These are phyloP conservation scores for Drosophila greeni DNA, from an alignment of 2,888 invertebrate species.

Conservation along the genomic window DNA sequence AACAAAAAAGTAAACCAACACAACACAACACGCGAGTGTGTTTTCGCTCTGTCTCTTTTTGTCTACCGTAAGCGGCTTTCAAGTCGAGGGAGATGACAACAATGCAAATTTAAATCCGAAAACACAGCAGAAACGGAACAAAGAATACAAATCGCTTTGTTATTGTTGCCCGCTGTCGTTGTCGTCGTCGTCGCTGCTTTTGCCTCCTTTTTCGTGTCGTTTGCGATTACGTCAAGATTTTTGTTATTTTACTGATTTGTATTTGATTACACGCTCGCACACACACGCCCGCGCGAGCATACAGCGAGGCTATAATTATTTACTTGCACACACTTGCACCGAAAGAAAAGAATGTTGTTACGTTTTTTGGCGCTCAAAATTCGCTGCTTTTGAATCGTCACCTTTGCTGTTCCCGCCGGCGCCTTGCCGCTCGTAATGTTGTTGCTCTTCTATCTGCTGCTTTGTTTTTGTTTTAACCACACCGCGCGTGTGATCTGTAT, in stretches of 20 bases:
- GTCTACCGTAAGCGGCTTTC: conserved; percentile 50
- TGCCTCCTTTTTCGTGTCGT: conserved; percentile 39
- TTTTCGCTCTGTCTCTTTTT: conserved; percentile 39
- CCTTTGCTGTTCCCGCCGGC: conserved; percentile 43
- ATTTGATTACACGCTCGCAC: conserved; percentile 59
- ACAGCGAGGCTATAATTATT: conserved; percentile 53
- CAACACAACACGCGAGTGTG: conserved; percentile 29
- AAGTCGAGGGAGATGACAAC: conserved; percentile 52
- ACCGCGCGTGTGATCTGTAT: conserved; percentile 31
- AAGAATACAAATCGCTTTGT: conserved; percentile 51
- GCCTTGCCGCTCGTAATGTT: conserved; percentile 11
- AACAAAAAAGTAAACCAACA: conserved; percentile 10
- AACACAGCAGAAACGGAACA: conserved; percentile 28
- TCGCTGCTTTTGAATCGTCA: conserved; percentile 52
- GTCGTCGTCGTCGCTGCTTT: conserved; percentile 8
- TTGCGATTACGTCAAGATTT: conserved; percentile 68
- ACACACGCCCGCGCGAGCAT: conserved; percentile 15
- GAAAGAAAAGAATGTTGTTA: conserved; percentile 15
- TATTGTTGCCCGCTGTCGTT: conserved; percentile 25
- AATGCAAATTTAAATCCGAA: conserved; percentile 34
- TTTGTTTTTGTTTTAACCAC: conserved; percentile 20
- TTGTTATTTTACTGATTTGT: conserved; percentile 61
- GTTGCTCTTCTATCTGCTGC: conserved; percentile 8
- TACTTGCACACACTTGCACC: conserved; percentile 33
- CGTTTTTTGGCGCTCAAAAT: conserved; percentile 62